These are phyloP conservation scores for Microctenopoma steveboyesi DNA, from an alignment of 2,797 vertebrate species.

Conservation along the genomic window DNA sequence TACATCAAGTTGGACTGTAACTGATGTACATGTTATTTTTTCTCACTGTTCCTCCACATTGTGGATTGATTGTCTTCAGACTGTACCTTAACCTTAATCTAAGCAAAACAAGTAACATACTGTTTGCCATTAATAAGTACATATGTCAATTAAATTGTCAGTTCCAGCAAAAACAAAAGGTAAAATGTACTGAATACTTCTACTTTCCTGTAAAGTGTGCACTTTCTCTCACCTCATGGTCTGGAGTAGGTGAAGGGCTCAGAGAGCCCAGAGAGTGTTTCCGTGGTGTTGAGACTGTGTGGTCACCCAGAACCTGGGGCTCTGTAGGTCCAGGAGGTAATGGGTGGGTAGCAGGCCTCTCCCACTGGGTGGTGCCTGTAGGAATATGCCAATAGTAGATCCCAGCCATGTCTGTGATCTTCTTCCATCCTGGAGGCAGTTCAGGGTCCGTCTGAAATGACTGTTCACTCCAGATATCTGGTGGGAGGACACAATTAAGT, in stretches of 20 bases:
- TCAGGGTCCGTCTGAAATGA: slow-evolving; percentile 96
- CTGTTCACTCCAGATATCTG: slow-evolving; percentile 96
- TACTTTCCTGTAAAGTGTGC: not conserved
- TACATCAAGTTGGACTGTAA: not conserved
- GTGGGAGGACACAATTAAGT: slow-evolving; percentile 17
- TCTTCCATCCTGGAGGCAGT: slow-evolving; percentile 98
- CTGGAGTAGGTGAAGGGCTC: slow-evolving; percentile 92
- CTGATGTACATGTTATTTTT: not conserved
- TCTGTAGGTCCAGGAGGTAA: slow-evolving; percentile 71
- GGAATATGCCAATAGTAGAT: slow-evolving; percentile 99
- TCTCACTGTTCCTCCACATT: not conserved
- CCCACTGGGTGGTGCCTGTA: slow-evolving; percentile 97
- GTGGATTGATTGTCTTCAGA: not conserved
- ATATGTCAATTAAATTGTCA: not conserved
- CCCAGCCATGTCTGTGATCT: slow-evolving; percentile 93
- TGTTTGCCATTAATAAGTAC: not conserved
- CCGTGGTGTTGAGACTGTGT: slow-evolving; percentile 66
- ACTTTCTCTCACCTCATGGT: slow-evolving; percentile 88
- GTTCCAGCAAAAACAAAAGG: not conserved
- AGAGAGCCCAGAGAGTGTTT: slow-evolving; percentile 91
- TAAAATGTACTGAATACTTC: not conserved
- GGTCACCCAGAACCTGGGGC: slow-evolving; percentile 39
- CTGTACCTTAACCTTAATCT: not conserved
- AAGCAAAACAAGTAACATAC: not conserved
- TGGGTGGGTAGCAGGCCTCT: slow-evolving; percentile 84